Percentiles rank a stretch among this genome's conserved stretches.
phyloP scores from a whole-genome alignment of 2,113 vertebrate species.

The Zosterops hypoxanthus region DNA sequence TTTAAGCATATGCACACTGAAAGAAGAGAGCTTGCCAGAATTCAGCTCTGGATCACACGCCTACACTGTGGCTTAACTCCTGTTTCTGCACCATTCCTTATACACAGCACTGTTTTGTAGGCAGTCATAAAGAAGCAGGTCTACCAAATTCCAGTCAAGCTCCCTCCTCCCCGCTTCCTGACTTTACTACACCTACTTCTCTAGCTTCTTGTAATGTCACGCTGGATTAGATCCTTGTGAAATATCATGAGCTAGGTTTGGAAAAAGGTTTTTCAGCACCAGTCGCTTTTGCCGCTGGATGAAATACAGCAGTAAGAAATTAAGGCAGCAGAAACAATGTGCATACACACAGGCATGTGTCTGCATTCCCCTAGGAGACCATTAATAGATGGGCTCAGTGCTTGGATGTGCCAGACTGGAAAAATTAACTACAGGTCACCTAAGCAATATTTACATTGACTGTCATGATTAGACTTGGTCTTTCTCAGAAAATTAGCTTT shows the following conservation, averaged over 20 bases:
- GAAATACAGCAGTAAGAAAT: not conserved
- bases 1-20: not conserved
- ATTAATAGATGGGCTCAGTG: not conserved
- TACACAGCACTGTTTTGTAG: not conserved
- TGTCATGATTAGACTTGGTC: not conserved
- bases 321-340: not conserved
- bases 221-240: not conserved
- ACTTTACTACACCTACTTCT: not conserved
- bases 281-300: not conserved
- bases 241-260: not conserved
- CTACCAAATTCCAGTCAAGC: not conserved
- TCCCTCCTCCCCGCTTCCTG: rapidly evolving
- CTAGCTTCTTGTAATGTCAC: not conserved
- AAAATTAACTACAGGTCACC: not conserved
- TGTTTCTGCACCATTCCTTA: not conserved
- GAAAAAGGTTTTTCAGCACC: not conserved
- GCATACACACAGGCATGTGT: not conserved
- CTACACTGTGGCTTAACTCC: not conserved
- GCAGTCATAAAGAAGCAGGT: not conserved
- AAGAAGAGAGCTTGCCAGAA: not conserved
- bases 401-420: not conserved
- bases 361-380: not conserved
- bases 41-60: not conserved
- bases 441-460: not conserved
- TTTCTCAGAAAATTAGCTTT: not conserved